phyloP scores from a whole-genome alignment of 2,888 invertebrate genomes.

The Linnaemya tessellans region DNA sequence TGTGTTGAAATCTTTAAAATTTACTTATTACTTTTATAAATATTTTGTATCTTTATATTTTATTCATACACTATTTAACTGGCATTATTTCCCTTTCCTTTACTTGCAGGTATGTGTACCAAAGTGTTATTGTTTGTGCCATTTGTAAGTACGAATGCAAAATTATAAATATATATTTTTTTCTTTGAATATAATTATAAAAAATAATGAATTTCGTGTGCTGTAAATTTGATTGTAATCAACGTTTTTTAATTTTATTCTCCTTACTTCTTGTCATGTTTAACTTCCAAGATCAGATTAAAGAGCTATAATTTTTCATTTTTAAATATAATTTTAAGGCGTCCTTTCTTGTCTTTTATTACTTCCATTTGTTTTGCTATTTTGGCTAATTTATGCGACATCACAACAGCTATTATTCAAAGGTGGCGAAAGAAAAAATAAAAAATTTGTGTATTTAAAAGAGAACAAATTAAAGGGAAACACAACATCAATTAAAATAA shows the following conservation, averaged over 20 bases:
- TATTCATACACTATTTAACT: no score
- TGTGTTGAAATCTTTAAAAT: no score
- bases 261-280: constrained; percentile 16
- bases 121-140: not conserved
- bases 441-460: not conserved
- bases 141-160: not conserved
- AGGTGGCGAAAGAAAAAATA: not conserved
- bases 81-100: not conserved
- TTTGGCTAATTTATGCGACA: constrained; percentile 80
- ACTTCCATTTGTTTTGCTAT: constrained; percentile 8
- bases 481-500: constrained; percentile 38
- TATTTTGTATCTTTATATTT: no score
- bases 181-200: not conserved
- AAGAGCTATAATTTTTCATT: not conserved
- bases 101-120: constrained; percentile 42
- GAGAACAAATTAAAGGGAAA: constrained; percentile 4
- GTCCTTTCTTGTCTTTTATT: constrained; percentile 2
- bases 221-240: no score
- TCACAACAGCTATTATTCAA: constrained; percentile 74
- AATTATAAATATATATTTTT: not conserved
- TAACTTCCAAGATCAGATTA: constrained; percentile 43
- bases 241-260: not conserved
- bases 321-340: not conserved
- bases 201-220: not conserved
- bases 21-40: no score